These are phyloP conservation scores for Aelia acuminata DNA, from an alignment of 2,888 invertebrate genomes.

Conservation along the genomic window DNA sequence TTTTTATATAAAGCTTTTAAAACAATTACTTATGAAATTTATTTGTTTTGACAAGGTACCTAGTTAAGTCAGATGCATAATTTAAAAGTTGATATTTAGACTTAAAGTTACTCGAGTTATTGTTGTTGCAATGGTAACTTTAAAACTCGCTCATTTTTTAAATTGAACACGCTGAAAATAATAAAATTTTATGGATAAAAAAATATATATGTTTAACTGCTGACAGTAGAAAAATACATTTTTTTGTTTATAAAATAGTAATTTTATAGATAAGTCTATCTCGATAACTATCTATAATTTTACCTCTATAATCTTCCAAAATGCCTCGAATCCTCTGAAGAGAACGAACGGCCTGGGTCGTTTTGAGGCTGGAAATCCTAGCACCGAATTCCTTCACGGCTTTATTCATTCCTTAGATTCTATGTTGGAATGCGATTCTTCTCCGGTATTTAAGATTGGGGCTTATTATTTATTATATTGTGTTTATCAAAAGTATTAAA, in stretches of 20 bases:
- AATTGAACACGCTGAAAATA: too few species aligned
- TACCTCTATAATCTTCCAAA: background rate
- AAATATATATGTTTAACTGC: too few species aligned
- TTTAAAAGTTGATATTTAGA: too few species aligned
- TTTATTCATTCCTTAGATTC: conserved; percentile 17
- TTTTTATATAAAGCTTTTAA: too few species aligned
- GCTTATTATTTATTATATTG: background rate
- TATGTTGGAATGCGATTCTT: conserved; percentile 1
- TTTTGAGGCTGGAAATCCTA: background rate
- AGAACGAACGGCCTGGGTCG: background rate
- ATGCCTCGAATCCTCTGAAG: background rate
- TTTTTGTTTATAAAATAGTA: background rate
- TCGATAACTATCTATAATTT: background rate
- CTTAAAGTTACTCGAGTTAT: too few species aligned
- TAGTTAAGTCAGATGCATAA: too few species aligned
- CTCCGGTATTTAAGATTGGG: background rate
- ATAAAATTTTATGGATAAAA: too few species aligned
- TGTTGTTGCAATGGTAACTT: too few species aligned
- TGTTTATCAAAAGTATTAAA: background rate
- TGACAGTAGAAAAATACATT: too few species aligned
- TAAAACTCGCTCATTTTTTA: too few species aligned
- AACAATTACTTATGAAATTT: too few species aligned
- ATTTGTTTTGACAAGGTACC: too few species aligned
- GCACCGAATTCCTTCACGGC: background rate
- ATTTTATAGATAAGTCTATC: background rate